A percentile compares a stretch with the other conserved stretches of the same genome.
Conservation (phyloP, 1,140 invertebrate genomes). For the Vanessa atalanta region DNA sequence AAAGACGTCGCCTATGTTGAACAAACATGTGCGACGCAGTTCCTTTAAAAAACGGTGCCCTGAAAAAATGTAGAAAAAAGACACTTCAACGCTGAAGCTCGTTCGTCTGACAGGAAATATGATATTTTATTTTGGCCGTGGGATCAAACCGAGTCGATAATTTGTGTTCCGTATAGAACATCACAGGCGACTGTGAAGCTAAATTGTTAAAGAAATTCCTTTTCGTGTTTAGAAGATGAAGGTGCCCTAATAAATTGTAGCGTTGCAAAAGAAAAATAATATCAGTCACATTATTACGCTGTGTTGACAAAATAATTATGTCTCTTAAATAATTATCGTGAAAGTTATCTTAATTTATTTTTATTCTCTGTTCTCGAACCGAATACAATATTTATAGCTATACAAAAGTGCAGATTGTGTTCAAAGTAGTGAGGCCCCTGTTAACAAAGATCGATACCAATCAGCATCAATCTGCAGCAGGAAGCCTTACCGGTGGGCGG, state of each 20-base stretch:
- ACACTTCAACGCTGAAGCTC: conserved; percentile 71
- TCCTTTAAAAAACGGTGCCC: conserved; percentile 69
- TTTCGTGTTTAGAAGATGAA: conserved; percentile 40
- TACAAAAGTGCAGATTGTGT: conserved; percentile 22
- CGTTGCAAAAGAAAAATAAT: conserved; percentile 3
- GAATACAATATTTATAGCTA: too few species aligned
- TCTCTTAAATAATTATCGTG: too few species aligned
- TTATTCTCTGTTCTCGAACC: too few species aligned
- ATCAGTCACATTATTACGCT: too few species aligned
- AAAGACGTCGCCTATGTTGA: conserved; percentile 64
- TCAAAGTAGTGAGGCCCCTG: conserved; percentile 35
- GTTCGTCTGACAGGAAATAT: conserved; percentile 77
- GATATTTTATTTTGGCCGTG: conserved; percentile 80
- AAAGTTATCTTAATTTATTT: too few species aligned
- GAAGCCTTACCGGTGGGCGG: conserved; percentile 20
- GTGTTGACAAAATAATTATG: too few species aligned
- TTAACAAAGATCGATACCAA: conserved; percentile 64
- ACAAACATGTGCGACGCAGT: conserved; percentile 76
- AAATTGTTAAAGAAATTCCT: conserved; percentile 66
- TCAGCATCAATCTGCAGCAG: conserved; percentile 59
- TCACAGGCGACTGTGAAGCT: conserved; percentile 65
- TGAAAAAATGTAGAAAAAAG: conserved; percentile 70
- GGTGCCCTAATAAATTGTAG: conserved; percentile 5
- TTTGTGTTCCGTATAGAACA: conserved; percentile 72
- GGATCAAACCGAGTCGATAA: conserved; percentile 78